These are phyloP conservation scores for Meleagris gallopavo DNA, from an alignment of 2,113 vertebrate genomes.

Conservation along the genomic window DNA sequence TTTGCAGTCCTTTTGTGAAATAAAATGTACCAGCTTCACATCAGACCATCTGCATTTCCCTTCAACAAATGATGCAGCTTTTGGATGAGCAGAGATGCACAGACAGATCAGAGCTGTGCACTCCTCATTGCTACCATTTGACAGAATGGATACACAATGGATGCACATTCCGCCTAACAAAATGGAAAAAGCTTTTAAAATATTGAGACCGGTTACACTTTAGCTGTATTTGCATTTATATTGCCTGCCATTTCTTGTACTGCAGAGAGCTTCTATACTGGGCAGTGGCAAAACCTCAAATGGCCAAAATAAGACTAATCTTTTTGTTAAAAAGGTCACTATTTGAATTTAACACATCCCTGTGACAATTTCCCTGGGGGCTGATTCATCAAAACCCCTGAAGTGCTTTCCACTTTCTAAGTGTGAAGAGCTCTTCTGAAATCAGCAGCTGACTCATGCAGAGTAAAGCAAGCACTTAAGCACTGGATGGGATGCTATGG, in stretches of 20 bases:
- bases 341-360: background rate
- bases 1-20: background rate
- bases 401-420: background rate
- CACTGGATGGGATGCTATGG: background rate
- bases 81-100: background rate
- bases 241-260: background rate
- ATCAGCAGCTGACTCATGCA: background rate
- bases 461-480: background rate
- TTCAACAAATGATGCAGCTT: background rate
- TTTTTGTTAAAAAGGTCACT: background rate
- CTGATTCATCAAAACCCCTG: background rate
- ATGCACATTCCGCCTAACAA: background rate
- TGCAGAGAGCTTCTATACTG: background rate
- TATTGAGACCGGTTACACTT: background rate
- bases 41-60: background rate
- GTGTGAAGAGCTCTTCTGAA: background rate
- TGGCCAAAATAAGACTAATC: background rate
- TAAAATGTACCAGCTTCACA: background rate
- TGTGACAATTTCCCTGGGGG: background rate
- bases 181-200: background rate
- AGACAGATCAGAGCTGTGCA: background rate
- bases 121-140: background rate
- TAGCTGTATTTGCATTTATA: background rate
- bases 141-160: no score
- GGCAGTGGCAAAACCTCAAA: background rate